Percentiles rank a stretch among this genome's conserved stretches.
These are phyloP conservation scores for Orthonevra nobilis DNA, from an alignment of 2,888 invertebrate species.

Conservation along the genomic window DNA sequence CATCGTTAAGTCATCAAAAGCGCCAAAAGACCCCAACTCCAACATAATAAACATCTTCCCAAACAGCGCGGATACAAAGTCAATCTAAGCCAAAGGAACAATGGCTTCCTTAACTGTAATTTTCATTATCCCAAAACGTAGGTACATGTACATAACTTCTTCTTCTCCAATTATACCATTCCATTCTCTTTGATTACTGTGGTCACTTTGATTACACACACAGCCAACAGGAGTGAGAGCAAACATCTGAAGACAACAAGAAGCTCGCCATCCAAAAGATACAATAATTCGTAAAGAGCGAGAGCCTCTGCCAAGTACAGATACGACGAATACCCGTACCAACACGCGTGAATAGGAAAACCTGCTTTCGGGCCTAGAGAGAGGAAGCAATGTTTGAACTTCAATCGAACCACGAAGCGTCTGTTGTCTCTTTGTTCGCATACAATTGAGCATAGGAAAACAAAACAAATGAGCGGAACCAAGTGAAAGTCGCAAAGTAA, in stretches of 20 bases:
- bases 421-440: slow-evolving; percentile 17
- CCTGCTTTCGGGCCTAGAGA: slow-evolving; percentile 43
- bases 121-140: slow-evolving; percentile 42
- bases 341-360: slow-evolving; percentile 18
- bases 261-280: slow-evolving; percentile 20
- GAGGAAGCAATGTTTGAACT: slow-evolving; percentile 51
- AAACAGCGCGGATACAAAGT: slow-evolving; percentile 20
- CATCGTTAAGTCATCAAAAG: slow-evolving; percentile 36
- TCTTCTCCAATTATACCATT: too few relatives aligned
- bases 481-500: slow-evolving; percentile 60
- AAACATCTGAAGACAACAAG: slow-evolving; percentile 39
- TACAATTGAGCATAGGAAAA: neutral
- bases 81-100: slow-evolving; percentile 36
- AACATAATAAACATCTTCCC: slow-evolving; percentile 1
- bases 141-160: too few relatives aligned
- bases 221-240: slow-evolving; percentile 2
- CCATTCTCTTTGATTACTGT: slow-evolving; percentile 41
- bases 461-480: slow-evolving; percentile 2
- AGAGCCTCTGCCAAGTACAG: slow-evolving; percentile 24
- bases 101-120: slow-evolving; percentile 47
- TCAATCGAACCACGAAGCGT: slow-evolving; percentile 23
- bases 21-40: neutral
- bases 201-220: slow-evolving; percentile 31
- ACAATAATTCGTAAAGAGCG: slow-evolving; percentile 22
- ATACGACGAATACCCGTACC: slow-evolving; percentile 6